Base-by-base conservation (phyloP, 1,140 invertebrate species). In the Magallana angulata region DNA sequence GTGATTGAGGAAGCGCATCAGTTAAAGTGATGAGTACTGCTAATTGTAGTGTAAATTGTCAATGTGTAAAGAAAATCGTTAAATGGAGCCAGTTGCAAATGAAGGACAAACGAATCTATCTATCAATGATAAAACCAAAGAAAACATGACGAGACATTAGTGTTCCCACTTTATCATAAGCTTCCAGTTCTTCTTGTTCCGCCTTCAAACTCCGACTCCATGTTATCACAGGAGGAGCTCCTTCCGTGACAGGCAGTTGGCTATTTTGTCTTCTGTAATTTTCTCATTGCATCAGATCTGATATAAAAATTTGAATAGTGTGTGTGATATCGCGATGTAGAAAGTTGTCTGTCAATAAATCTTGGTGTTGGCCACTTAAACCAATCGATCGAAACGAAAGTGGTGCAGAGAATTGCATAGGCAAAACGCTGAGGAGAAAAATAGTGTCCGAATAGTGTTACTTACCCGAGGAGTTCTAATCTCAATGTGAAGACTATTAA, bases 281-380 rank as follows among this genome's bases (percentile, higher is more conserved):
- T 30, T 76, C 68, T 30, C 68, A 30, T 76, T 76, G 68, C 68
- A 76, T 76, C 68, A 76, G 68, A 76, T 76, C 68, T 36, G 68
- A 18, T 76, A 76, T 76, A 30, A 76, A 64, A 76, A 76, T 76
- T 76, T 76, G 68, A 76, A 76, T 76, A 76, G 11, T 76, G 68
- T 30, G 68, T 18, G 8, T 30, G 68, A 76, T 76, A 24, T 76
- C 18, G 68, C 24, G 68, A 76, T 76, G 68, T 76, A 76, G 24
- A 76, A 76, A 76, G 68, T 76, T 76, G 24, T 36, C 18, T 76
- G 36, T 30, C 68, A 76, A 76, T 76, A 76, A 76, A 76, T 76
- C 68, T 76, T 30, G 24, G 18, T 76, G 68, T 76, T 76, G 68
- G 68, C 68, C 68, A 76, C 68, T 76, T 76, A 76, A 76, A 11